Conservation (phyloP, 2,797 vertebrate genomes). For the Vireo griseus region DNA sequence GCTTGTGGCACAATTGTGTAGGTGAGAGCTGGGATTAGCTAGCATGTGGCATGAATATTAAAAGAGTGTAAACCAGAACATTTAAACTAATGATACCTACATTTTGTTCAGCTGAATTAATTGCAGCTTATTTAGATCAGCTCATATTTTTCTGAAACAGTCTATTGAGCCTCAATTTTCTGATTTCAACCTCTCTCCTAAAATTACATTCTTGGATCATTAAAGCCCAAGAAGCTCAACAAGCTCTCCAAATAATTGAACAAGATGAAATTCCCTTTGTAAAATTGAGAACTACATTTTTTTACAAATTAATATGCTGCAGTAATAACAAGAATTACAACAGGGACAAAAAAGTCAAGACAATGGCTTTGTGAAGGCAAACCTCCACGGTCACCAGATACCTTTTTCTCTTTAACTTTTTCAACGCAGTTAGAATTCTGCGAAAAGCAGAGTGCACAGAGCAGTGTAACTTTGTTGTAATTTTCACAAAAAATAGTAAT, state of each 20-base stretch:
- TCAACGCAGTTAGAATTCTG: not conserved
- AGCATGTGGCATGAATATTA: not conserved
- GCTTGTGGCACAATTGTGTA: fast-evolving
- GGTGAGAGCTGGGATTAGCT: not conserved
- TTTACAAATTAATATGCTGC: not conserved
- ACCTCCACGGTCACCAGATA: not conserved
- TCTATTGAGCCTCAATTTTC: not conserved
- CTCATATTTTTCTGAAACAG: not conserved
- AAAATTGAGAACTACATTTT: not conserved
- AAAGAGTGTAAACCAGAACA: not conserved
- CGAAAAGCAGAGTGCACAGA: not conserved
- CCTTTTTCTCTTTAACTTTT: not conserved
- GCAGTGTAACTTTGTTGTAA: not conserved
- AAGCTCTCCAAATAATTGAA: not conserved
- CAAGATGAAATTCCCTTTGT: not conserved
- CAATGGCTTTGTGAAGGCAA: not conserved
- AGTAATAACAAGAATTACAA: not conserved
- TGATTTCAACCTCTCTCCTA: not conserved
- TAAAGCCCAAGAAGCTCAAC: not conserved
- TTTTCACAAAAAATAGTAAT: not conserved
- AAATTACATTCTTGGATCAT: not conserved
- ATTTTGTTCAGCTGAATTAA: not conserved
- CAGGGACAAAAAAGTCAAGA: not conserved
- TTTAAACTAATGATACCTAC: not conserved
- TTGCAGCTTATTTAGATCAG: not conserved